phyloP scores from a whole-genome alignment of 2,888 invertebrate genomes.

The Belgica antarctica region DNA sequence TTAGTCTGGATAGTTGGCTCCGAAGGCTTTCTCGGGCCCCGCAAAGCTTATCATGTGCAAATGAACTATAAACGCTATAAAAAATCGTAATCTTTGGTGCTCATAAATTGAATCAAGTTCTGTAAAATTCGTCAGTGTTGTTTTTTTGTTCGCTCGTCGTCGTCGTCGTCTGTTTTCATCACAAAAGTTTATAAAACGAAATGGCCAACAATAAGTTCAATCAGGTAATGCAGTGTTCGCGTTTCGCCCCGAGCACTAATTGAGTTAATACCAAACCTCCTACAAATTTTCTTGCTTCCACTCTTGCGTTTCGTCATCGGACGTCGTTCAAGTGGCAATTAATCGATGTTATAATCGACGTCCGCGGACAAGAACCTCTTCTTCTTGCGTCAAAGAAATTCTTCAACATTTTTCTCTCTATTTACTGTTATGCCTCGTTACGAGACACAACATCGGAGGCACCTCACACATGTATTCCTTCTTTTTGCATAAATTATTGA shows the following conservation, averaged over 20 bases:
- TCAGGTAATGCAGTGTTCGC: constrained; percentile 30
- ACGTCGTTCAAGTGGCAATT: neutral
- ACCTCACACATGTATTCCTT: constrained; percentile 7
- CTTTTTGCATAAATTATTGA: constrained; percentile 40
- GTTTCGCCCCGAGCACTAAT: constrained; percentile 5
- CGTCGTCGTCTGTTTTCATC: no score
- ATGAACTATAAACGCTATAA: constrained; percentile 22
- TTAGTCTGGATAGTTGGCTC: neutral
- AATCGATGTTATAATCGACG: constrained; percentile 2
- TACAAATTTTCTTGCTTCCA: neutral
- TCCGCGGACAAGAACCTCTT: constrained; percentile 9
- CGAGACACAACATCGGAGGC: constrained; percentile 4
- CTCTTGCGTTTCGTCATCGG: constrained; percentile 5
- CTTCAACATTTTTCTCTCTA: constrained; percentile 10
- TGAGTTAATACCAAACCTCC: constrained; percentile 6
- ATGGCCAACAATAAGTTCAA: constrained; percentile 42
- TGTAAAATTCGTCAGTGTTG: constrained; percentile 31
- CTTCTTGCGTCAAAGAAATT: neutral
- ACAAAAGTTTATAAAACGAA: constrained; percentile 24
- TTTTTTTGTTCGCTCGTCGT: constrained; percentile 17
- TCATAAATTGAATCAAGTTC: constrained; percentile 28
- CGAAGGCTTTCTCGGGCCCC: neutral
- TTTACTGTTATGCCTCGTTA: constrained; percentile 33
- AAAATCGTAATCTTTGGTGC: constrained; percentile 38
- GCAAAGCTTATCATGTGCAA: constrained; percentile 12